Evolutionary conservation across 53 echinoderm and acorn worm species (phyloP), one percentile per base, ranked within the genome.

Genomic region (Echinometra lucunter): DNA sequence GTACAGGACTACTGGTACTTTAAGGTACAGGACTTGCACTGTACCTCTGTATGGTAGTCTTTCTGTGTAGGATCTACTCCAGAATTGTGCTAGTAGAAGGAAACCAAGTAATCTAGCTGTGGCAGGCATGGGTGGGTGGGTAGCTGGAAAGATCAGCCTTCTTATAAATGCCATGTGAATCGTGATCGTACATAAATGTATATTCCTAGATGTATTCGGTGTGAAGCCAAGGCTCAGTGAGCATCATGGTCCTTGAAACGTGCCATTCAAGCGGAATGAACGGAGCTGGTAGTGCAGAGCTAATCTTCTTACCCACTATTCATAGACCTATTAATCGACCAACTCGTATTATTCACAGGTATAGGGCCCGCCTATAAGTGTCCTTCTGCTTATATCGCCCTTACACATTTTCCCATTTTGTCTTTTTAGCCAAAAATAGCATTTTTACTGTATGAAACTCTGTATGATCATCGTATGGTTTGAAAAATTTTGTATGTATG

Each of bases 311-410:
- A 16, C n/a, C n/a, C n/a, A 74, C 10, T 80, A 80, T 44, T 42
- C 88, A 53, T 49, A 88, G 88, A 49, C 88, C 88, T 55, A 88
- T 88, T 88, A 88, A 88, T 88, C 75, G 75, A 75, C 40, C 75
- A 37, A 37, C 18, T 17, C 19, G 19, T 17, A 70, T 10, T n/a
- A n/a, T n/a, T n/a, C n/a, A n/a, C n/a, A 27, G 8, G 12, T 70
- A 70, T 34, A 70, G 70, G 70, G 13, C 70, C 70, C 12, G 30
- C 69, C 28, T 69, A 32, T 69, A 32, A 1, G 0, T 32, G 1
- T 12, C 4, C 49, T n/a, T 18, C 35, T 35, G 40, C 40, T 40
- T 40, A 19, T 18, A 75, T 75, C 19, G 7, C 75, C 19, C 75
- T 12, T 34, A 67, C 67, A n/a, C n/a, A n/a, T 32, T 75, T 38